A percentile compares a stretch with the other conserved stretches of the same genome.
phyloP scores from a whole-genome alignment of 1,140 invertebrate species.

The Drosophila murphyi region DNA sequence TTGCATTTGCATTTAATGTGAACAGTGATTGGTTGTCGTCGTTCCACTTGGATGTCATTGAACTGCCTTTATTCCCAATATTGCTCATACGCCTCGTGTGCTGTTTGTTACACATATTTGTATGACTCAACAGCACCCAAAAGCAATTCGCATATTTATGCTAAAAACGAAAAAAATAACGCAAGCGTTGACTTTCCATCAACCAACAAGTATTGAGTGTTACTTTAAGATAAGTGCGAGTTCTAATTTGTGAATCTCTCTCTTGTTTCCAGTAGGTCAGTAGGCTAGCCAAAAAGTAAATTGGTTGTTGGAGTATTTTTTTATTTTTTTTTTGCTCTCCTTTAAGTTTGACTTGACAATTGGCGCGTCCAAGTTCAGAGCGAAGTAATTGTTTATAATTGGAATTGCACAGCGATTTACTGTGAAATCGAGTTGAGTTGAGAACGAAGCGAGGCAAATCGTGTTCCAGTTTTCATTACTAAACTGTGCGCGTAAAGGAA shows the following conservation, averaged over 20 bases:
- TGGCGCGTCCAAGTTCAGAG: conserved; percentile 49
- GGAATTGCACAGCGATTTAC: conserved; percentile 71
- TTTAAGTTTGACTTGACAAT: conserved; percentile 56
- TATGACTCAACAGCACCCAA: conserved; percentile 28
- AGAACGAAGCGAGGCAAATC: conserved; percentile 31
- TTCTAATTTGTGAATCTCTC: conserved; percentile 51
- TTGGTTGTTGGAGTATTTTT: neutral
- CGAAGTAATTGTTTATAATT: conserved; percentile 74
- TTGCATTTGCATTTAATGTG: conserved; percentile 65
- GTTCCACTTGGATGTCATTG: conserved; percentile 66
- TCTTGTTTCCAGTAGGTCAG: conserved; percentile 51
- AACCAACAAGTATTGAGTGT: conserved; percentile 1
- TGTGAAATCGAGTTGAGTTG: conserved; percentile 65
- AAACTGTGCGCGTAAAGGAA: conserved; percentile 44
- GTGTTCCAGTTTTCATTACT: conserved; percentile 55
- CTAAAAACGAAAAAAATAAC: conserved; percentile 44
- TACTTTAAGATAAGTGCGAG: neutral
- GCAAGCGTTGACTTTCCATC: conserved; percentile 6
- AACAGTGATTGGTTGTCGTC: conserved; percentile 14
- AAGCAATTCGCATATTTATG: conserved; percentile 66
- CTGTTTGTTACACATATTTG: conserved; percentile 41
- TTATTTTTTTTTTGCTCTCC: conserved; percentile 12
- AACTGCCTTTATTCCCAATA: conserved; percentile 35
- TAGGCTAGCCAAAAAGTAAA: conserved; percentile 46
- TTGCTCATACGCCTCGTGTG: conserved; percentile 57